Conservation (phyloP, 2,888 invertebrate genomes). For the Scotopteryx bipunctaria region DNA sequence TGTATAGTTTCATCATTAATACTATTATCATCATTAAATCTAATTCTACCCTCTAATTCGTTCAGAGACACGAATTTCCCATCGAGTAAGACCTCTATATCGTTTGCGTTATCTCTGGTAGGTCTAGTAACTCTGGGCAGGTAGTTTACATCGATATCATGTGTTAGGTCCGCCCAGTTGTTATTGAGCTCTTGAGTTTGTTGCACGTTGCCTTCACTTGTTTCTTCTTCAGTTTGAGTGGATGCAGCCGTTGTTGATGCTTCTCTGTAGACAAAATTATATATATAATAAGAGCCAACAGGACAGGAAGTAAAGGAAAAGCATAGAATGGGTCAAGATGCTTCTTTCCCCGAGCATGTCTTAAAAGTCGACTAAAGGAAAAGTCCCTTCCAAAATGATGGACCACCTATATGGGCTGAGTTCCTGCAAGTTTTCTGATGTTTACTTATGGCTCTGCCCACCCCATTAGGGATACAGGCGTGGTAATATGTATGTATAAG, state of each 20-base stretch:
- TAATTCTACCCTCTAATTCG: constrained; percentile 35
- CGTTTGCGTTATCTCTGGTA: constrained; percentile 51
- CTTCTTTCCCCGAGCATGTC: too few species aligned
- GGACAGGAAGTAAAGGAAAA: too few species aligned
- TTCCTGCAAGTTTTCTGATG: too few species aligned
- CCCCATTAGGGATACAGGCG: too few species aligned
- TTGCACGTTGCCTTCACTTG: constrained; percentile 8
- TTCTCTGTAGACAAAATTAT: constrained; percentile 24
- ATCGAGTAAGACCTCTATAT: constrained; percentile 56
- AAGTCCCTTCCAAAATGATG: too few species aligned
- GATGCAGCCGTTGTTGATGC: constrained; percentile 3
- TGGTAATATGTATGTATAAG: too few species aligned
- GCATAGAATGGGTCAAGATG: too few species aligned
- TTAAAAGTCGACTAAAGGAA: too few species aligned
- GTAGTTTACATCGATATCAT: constrained; percentile 70
- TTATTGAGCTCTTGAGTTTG: constrained; percentile 31
- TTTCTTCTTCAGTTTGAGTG: constrained; percentile 4
- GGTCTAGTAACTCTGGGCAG: constrained; percentile 48
- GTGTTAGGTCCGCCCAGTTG: constrained; percentile 64
- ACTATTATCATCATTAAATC: constrained; percentile 19
- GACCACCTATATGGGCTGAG: too few species aligned
- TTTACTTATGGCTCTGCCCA: too few species aligned
- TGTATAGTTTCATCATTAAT: constrained; percentile 28
- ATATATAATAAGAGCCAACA: too few species aligned
- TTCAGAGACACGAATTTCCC: constrained; percentile 55